These are phyloP conservation scores for Hyposoter didymator DNA, from an alignment of 2,888 invertebrate genomes.

Conservation along the genomic window DNA sequence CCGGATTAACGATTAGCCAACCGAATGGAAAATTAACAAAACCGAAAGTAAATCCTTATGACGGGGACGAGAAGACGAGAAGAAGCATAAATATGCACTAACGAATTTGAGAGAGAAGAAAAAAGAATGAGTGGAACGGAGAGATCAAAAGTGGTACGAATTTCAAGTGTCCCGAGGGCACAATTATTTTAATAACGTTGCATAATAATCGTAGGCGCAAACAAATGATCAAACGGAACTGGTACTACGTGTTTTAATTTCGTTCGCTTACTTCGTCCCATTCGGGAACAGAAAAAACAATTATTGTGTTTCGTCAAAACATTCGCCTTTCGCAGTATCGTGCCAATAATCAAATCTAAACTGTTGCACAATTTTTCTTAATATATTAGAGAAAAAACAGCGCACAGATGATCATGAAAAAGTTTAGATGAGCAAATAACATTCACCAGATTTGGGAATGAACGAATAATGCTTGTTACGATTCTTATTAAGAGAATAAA, in stretches of 20 bases:
- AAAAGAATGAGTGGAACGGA: not conserved
- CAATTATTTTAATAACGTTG: not conserved
- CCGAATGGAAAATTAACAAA: not conserved
- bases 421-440: not conserved
- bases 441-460: slow-evolving; percentile 40
- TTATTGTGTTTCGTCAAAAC: not conserved
- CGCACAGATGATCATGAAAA: not conserved
- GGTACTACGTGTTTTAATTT: not conserved
- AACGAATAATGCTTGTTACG: slow-evolving; percentile 76
- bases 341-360: slow-evolving; percentile 24
- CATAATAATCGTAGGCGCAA: not conserved
- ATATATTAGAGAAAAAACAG: not conserved
- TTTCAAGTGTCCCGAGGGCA: not conserved
- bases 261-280: not conserved
- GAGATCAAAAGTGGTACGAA: not conserved
- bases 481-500: slow-evolving; percentile 72
- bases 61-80: slow-evolving; percentile 3
- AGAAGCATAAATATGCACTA: not conserved
- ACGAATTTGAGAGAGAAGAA: not conserved
- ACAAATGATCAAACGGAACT: not conserved
- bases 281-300: not conserved
- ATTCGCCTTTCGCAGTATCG: slow-evolving; percentile 15
- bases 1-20: slow-evolving; percentile 82
- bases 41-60: not conserved
- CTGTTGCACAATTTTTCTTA: slow-evolving; percentile 6